These are phyloP conservation scores for Haliclystus octoradiatus DNA, from an alignment of 30 jellyfish, hydroid and myxozoan genomes.

Conservation along the genomic window DNA sequence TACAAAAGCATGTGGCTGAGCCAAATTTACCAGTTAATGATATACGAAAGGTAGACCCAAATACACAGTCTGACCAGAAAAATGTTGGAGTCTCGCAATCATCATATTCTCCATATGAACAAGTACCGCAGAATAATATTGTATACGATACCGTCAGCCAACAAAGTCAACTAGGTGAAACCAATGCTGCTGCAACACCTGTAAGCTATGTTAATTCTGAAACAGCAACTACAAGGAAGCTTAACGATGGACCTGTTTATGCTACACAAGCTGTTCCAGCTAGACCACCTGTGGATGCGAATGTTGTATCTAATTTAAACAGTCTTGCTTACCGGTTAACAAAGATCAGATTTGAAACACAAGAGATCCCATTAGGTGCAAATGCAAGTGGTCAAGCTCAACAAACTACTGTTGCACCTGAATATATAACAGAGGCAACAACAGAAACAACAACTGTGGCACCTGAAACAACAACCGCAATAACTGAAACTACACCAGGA, in stretches of 20 bases:
- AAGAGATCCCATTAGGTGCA: not conserved
- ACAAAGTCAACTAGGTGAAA: not conserved
- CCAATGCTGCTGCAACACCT: not conserved
- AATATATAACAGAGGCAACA: not conserved
- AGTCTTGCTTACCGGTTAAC: not conserved
- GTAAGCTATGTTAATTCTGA: not conserved
- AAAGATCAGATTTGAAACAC: not conserved
- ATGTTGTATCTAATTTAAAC: not conserved
- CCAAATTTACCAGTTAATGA: not conserved
- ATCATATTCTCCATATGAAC: not conserved
- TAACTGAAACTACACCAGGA: not conserved
- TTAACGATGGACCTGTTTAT: not conserved
- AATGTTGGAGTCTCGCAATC: not conserved
- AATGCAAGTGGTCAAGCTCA: not conserved
- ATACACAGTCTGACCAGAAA: not conserved
- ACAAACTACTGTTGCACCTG: slow-evolving; percentile 2
- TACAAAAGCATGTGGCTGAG: not conserved
- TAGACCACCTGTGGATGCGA: slow-evolving; percentile 6
- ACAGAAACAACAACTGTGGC: not conserved
- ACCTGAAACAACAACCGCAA: not conserved
- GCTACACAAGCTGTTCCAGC: slow-evolving; percentile 13
- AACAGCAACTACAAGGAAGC: slow-evolving; percentile 3
- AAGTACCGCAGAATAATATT: not conserved
- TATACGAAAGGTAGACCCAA: not conserved
- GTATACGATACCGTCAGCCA: not conserved